A percentile compares a stretch with the other conserved stretches of the same genome.
phyloP scores from a whole-genome alignment of 1,140 invertebrate genomes.

The Halesus radiatus region DNA sequence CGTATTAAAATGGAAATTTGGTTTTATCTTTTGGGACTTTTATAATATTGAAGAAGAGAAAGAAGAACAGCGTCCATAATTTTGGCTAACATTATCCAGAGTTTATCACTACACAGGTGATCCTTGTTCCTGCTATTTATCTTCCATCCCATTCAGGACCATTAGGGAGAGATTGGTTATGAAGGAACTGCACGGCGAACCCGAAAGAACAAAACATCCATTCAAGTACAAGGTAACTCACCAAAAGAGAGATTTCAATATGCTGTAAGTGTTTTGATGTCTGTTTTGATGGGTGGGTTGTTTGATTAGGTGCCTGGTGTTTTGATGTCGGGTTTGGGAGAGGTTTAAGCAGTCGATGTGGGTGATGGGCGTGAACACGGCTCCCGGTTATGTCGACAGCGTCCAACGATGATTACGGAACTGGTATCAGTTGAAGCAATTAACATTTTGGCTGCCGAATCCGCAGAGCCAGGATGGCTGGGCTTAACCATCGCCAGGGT shows the following conservation, averaged over 20 bases:
- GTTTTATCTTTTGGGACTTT: too few relatives aligned
- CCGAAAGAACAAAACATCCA: neutral
- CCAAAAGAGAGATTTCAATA: neutral
- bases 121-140: constrained; percentile 35
- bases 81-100: constrained; percentile 26
- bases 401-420: constrained; percentile 29
- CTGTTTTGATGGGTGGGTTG: neutral
- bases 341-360: constrained; percentile 4
- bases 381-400: constrained; percentile 43
- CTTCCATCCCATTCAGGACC: constrained; percentile 1
- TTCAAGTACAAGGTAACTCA: neutral
- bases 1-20: too few relatives aligned
- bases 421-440: constrained; percentile 25
- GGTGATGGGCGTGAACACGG: constrained; percentile 40
- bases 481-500: neutral
- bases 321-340: neutral
- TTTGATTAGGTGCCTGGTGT: neutral
- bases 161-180: constrained; percentile 18
- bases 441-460: constrained; percentile 36
- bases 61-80: constrained; percentile 18
- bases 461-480: constrained; percentile 2
- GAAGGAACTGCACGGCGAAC: constrained; percentile 18
- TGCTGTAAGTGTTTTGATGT: too few relatives aligned
- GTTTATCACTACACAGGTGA: constrained; percentile 39
- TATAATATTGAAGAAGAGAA: neutral